These are phyloP conservation scores for Macrochelys suwanniensis DNA, from an alignment of 2,797 vertebrate species.

Conservation along the genomic window DNA sequence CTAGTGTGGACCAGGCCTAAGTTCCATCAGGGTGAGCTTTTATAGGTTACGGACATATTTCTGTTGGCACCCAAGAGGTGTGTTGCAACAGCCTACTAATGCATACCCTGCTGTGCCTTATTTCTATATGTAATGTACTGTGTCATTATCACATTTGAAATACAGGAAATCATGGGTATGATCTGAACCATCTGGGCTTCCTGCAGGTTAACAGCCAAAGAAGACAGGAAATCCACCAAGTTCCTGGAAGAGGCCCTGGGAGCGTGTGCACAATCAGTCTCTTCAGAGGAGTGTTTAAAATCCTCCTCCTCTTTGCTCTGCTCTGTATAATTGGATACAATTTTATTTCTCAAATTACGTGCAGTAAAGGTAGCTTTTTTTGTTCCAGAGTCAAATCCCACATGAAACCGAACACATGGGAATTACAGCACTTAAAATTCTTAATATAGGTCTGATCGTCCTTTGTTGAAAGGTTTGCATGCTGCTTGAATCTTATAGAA, in stretches of 20 bases:
- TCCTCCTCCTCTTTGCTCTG: conserved; percentile 37
- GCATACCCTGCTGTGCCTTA: neutral
- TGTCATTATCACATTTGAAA: accelerated
- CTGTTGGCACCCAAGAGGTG: neutral
- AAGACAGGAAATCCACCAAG: conserved; percentile 48
- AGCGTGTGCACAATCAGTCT: neutral
- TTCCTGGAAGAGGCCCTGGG: conserved; percentile 60
- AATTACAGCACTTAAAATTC: conserved; percentile 74
- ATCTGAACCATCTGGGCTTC: conserved; percentile 57
- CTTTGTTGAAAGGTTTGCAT: conserved; percentile 54
- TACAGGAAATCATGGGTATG: conserved; percentile 41
- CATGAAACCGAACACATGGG: neutral
- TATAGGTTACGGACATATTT: neutral
- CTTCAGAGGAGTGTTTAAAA: neutral
- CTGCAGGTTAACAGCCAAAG: conserved; percentile 39
- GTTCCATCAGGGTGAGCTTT: neutral
- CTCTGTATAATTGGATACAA: conserved; percentile 54
- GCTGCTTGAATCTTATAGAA: conserved; percentile 64
- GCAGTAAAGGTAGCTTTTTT: neutral
- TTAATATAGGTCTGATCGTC: neutral
- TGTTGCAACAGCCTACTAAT: neutral
- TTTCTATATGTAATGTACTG: accelerated
- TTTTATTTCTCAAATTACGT: neutral
- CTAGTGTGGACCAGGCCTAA: neutral
- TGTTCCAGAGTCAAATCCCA: conserved; percentile 32